These are phyloP conservation scores for Tenthredo distinguenda DNA, from an alignment of 2,888 invertebrate species.

Conservation along the genomic window DNA sequence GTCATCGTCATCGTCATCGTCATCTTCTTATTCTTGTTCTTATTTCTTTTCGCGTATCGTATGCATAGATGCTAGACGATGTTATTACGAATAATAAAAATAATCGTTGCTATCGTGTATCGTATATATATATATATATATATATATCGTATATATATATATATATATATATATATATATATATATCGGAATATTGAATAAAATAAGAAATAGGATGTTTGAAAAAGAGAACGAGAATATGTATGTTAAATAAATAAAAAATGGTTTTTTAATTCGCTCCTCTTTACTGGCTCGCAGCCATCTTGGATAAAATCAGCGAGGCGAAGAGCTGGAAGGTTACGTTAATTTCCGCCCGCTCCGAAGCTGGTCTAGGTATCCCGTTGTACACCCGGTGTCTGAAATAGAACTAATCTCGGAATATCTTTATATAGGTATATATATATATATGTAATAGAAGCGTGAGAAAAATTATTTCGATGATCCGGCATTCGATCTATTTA, in stretches of 20 bases:
- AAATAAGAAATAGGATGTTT: not conserved
- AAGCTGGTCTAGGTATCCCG: not conserved
- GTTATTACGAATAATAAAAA: too few species aligned
- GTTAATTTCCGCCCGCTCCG: constrained; percentile 26
- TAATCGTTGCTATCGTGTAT: too few species aligned
- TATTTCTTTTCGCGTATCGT: too few species aligned
- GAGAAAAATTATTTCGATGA: not conserved
- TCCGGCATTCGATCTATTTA: not conserved
- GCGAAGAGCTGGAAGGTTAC: constrained; percentile 50
- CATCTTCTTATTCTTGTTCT: too few species aligned
- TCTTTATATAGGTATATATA: not conserved
- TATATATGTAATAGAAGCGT: not conserved
- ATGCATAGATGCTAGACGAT: too few species aligned
- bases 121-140: too few species aligned
- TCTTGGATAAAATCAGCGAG: constrained; percentile 49
- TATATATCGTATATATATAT: too few species aligned
- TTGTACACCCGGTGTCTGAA: not conserved
- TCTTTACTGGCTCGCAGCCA: constrained; percentile 22
- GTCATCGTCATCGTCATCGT: too few species aligned
- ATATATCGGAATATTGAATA: too few species aligned
- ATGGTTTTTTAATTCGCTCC: constrained; percentile 11
- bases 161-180: too few species aligned
- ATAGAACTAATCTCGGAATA: not conserved
- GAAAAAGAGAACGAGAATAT: not conserved
- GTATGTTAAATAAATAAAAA: not conserved